phyloP scores from a whole-genome alignment of 2,797 vertebrate species.

The Sebastolobus alascanus region DNA sequence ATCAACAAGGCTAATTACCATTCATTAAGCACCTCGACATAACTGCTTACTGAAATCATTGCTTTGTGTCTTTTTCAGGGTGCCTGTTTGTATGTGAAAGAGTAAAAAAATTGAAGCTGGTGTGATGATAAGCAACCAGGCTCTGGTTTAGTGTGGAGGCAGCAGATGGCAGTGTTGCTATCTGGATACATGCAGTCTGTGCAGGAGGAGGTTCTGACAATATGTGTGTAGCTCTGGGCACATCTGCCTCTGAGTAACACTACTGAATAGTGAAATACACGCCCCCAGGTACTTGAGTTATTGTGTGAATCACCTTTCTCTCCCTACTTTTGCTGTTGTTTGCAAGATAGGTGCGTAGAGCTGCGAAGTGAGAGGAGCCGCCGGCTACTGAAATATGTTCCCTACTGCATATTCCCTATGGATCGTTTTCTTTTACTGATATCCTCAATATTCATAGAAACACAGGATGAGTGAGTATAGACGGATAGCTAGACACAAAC shows the following conservation, averaged over 20 bases:
- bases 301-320: constrained; percentile 42
- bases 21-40: constrained; percentile 34
- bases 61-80: constrained; percentile 15
- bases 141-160: constrained; percentile 4
- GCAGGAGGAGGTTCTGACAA: not conserved
- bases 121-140: not conserved
- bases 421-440: not conserved
- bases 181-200: constrained; percentile 20
- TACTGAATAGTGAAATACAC: not conserved
- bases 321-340: constrained; percentile 28
- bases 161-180: constrained; percentile 78
- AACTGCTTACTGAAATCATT: constrained; percentile 20
- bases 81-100: not conserved
- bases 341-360: not conserved
- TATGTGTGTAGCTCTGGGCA: constrained; percentile 10
- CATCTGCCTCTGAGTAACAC: constrained; percentile 21
- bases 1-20: constrained; percentile 46
- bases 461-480: not conserved
- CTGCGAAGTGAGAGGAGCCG: constrained; percentile 21
- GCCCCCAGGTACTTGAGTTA: constrained; percentile 10
- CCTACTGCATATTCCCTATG: not conserved
- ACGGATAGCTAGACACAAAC: constrained; percentile 2
- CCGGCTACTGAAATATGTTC: constrained; percentile 19
- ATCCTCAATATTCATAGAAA: not conserved
- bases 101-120: not conserved